Evolutionary conservation across 1,140 invertebrate species (phyloP).

Genomic region (Homarus americanus): DNA sequence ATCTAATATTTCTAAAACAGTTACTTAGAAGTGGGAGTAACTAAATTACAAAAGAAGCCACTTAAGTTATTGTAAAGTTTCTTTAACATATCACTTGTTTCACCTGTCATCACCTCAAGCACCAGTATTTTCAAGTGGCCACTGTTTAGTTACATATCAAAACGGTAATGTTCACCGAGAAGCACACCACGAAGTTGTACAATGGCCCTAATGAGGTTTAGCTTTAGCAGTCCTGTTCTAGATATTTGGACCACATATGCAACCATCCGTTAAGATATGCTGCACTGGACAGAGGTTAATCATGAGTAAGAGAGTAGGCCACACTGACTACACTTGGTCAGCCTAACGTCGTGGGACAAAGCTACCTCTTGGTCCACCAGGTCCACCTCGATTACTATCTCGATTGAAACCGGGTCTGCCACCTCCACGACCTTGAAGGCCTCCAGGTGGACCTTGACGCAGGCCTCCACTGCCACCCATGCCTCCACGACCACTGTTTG

Average conservation of each 20-base stretch:
- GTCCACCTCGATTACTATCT: slow-evolving; percentile 60
- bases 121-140: slow-evolving; percentile 64
- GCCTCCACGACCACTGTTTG: slow-evolving; percentile 60
- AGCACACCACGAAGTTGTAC: slow-evolving; percentile 50
- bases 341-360: slow-evolving; percentile 55
- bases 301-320: slow-evolving; percentile 10
- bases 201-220: slow-evolving; percentile 47
- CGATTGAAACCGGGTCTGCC: slow-evolving; percentile 52
- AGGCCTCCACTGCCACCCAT: slow-evolving; percentile 48
- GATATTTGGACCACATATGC: slow-evolving; percentile 51
- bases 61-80: slow-evolving; percentile 58
- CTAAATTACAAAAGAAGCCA: slow-evolving; percentile 71
- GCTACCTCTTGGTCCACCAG: slow-evolving; percentile 47
- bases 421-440: slow-evolving; percentile 49
- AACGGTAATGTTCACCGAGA: slow-evolving; percentile 31
- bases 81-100: slow-evolving; percentile 46
- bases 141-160: slow-evolving; percentile 19
- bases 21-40: slow-evolving; percentile 52
- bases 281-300: slow-evolving; percentile 41
- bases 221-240: slow-evolving; percentile 31
- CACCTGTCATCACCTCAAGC: slow-evolving; percentile 55
- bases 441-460: slow-evolving; percentile 44
- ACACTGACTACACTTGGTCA: slow-evolving; percentile 15
- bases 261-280: slow-evolving; percentile 38
- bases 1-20: slow-evolving; percentile 59